These are phyloP conservation scores for Mionectes olivaceus DNA, from an alignment of 2,797 vertebrate genomes.

Conservation along the genomic window DNA sequence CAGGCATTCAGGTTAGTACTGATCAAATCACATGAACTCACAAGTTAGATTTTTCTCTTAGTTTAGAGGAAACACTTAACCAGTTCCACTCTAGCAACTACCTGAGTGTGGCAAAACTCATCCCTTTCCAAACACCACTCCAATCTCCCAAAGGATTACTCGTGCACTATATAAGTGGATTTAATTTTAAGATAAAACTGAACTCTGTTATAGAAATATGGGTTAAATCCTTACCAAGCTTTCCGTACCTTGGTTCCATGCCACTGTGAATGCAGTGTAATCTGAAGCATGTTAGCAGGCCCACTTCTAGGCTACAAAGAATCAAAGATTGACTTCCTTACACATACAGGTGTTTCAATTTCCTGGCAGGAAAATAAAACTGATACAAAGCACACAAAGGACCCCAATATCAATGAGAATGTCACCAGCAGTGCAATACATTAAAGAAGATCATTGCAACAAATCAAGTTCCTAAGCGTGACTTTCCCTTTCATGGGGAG, in stretches of 20 bases:
- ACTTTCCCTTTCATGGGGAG: constrained; percentile 63
- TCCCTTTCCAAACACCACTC: background rate
- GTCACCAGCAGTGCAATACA: background rate
- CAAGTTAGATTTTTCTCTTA: background rate
- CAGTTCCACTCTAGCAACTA: background rate
- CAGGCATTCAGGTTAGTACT: background rate
- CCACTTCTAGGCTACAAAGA: background rate
- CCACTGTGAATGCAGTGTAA: background rate
- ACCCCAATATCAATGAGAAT: constrained; percentile 12
- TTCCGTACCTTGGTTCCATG: background rate
- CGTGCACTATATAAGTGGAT: background rate
- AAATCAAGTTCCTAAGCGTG: constrained; percentile 59
- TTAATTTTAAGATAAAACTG: background rate
- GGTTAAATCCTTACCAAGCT: background rate
- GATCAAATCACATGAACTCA: background rate
- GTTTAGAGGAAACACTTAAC: background rate
- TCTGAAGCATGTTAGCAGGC: background rate
- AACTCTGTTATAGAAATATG: background rate
- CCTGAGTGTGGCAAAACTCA: background rate
- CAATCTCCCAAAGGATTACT: background rate
- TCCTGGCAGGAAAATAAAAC: constrained; percentile 52
- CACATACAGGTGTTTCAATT: background rate
- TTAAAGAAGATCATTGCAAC: constrained; percentile 49
- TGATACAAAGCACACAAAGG: constrained; percentile 38
- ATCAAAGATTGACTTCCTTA: background rate